Evolutionary conservation across 2,888 invertebrate species (phyloP).

Genomic region (Drosophila leonis): DNA sequence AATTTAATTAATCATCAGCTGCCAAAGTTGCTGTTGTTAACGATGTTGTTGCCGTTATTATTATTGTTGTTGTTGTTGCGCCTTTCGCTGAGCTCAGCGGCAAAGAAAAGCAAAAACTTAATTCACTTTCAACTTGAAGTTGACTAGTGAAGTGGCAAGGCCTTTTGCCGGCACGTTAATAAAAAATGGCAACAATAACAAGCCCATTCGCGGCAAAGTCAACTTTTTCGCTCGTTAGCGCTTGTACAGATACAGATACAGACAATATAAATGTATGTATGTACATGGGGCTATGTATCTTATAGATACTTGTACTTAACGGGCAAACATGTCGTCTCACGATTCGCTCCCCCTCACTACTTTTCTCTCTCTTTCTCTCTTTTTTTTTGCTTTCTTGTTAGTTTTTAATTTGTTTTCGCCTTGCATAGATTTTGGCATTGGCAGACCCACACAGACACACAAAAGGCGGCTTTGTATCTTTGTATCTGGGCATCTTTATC

Average conservation of each 20-base stretch:
- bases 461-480: too few species aligned
- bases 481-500: conserved; percentile 34
- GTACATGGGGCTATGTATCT: conserved; percentile 36
- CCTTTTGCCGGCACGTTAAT: conserved; percentile 57
- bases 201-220: conserved; percentile 51
- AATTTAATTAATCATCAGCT: conserved; percentile 53
- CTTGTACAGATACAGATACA: conserved; percentile 43
- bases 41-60: conserved; percentile 13
- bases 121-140: conserved; percentile 79
- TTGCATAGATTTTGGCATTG: conserved; percentile 57
- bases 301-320: conserved; percentile 65
- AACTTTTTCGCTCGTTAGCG: conserved; percentile 61
- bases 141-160: conserved; percentile 60
- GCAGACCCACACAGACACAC: conserved; percentile 35
- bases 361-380: background rate
- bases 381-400: conserved; percentile 21
- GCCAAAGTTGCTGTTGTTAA: conserved; percentile 34
- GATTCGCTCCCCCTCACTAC: conserved; percentile 21
- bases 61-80: conserved; percentile 28
- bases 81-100: conserved; percentile 63
- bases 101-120: conserved; percentile 70
- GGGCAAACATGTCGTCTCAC: conserved; percentile 43
- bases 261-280: conserved; percentile 17
- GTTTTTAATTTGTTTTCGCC: conserved; percentile 50
- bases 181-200: conserved; percentile 44